These are phyloP conservation scores for Cryptosula pallasiana DNA, from an alignment of 2,888 invertebrate species.

Conservation along the genomic window DNA sequence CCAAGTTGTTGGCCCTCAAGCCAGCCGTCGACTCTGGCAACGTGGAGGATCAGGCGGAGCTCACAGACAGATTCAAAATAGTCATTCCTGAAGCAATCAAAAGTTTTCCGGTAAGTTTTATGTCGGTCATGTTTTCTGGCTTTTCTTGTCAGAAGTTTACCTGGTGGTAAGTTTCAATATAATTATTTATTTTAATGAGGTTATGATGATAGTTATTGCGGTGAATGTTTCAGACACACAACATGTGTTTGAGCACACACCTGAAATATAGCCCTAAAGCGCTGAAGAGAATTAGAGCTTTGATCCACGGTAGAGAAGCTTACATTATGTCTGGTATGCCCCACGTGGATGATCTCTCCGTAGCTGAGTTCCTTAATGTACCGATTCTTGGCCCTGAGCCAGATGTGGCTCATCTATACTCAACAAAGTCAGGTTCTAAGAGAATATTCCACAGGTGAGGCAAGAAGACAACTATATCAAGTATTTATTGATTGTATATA, in stretches of 20 bases:
- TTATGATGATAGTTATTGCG: too few species aligned
- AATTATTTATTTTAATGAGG: too few species aligned
- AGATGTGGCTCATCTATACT: conserved; percentile 48
- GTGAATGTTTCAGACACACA: conserved; percentile 44
- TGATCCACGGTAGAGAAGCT: conserved; percentile 49
- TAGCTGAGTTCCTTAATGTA: conserved; percentile 46
- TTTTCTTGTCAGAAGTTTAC: too few species aligned
- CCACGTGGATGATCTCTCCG: conserved; percentile 49
- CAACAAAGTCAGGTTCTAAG: conserved; percentile 52
- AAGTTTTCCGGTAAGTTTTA: conserved; percentile 52
- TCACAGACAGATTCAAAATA: conserved; percentile 47
- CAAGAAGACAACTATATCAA: too few species aligned
- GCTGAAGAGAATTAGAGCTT: conserved; percentile 43
- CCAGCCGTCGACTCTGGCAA: conserved; percentile 46
- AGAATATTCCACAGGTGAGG: conserved; percentile 39
- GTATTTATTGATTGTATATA: too few species aligned
- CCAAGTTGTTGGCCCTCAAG: conserved; percentile 48
- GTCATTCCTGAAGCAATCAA: conserved; percentile 52
- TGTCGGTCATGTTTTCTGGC: too few species aligned
- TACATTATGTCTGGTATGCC: conserved; percentile 50
- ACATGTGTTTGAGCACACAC: conserved; percentile 50
- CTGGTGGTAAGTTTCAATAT: too few species aligned
- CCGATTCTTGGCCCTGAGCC: conserved; percentile 50
- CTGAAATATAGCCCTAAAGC: conserved; percentile 52
- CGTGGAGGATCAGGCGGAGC: conserved; percentile 44